A percentile compares a stretch with the other conserved stretches of the same genome.
phyloP scores from a whole-genome alignment of 2,888 invertebrate genomes.

The Cecidostiba fungosa region DNA sequence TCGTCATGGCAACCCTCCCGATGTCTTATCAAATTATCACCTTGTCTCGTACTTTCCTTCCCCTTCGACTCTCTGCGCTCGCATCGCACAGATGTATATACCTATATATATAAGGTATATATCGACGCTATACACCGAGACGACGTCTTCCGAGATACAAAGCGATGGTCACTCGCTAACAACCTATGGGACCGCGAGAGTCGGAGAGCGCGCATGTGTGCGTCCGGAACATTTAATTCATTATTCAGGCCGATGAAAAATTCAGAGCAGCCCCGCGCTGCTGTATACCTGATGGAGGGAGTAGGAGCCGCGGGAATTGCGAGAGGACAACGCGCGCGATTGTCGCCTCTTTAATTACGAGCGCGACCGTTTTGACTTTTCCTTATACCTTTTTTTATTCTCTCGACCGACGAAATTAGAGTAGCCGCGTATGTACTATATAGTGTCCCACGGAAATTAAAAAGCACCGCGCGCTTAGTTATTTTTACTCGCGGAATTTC shows the following conservation, averaged over 20 bases:
- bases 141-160: slow-evolving; percentile 69
- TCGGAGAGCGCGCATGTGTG: slow-evolving; percentile 67
- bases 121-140: background rate
- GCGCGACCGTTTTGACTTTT: slow-evolving; percentile 22
- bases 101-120: background rate
- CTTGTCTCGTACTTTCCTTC: slow-evolving; percentile 70
- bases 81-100: slow-evolving; percentile 39
- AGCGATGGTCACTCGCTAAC: slow-evolving; percentile 77
- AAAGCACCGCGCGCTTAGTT: background rate
- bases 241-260: slow-evolving; percentile 79
- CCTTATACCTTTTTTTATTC: slow-evolving; percentile 41
- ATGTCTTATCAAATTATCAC: slow-evolving; percentile 81
- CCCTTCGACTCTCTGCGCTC: slow-evolving; percentile 50
- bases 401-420: background rate
- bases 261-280: slow-evolving; percentile 68
- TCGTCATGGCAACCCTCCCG: slow-evolving; percentile 79
- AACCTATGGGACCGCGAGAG: slow-evolving; percentile 73
- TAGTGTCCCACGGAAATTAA: background rate
- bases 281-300: background rate
- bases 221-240: slow-evolving; percentile 79
- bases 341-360: slow-evolving; percentile 58
- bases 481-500: background rate
- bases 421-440: background rate
- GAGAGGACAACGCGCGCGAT: background rate
- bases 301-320: slow-evolving; percentile 17